Evolutionary conservation across 2,797 vertebrate genomes (phyloP), one percentile per base, ranked within the genome.

Genomic region (Arnoldichthys spilopterus): DNA sequence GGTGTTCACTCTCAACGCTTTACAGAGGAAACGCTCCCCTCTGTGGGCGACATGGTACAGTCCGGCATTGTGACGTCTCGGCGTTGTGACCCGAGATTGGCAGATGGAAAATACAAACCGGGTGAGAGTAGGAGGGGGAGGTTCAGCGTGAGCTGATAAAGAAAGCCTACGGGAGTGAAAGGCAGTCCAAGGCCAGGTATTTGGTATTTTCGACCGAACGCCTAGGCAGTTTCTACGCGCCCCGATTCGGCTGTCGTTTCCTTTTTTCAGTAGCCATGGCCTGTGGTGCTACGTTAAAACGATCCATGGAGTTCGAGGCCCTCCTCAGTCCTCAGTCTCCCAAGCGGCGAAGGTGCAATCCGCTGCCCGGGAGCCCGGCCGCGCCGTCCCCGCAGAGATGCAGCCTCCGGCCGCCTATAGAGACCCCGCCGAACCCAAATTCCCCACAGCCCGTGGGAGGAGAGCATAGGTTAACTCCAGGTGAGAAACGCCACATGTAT

Each of bases 251-350:
- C 79, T 16, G 61, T 79, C 63, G 62, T 72, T 4, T 32, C 9
- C 32, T 67, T 32, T 76, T 85, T 83, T 81, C 64, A 77, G 84
- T 89, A 68, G 91, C 81, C 79, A 97, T 97, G 96, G 96, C 96
- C 83, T 97, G 96, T 80, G 95, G 96, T 87, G 96, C 96, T 72
- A 97, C 95, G 86, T 91, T 97, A 91, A 96, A 97, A 88, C 94
- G 96, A 86, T 95, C 95, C 82, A 96, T 96, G 95, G 96, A 97
- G 92, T 97, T 97, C 79, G 96, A 96, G 92, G 94, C 95, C 92
- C 94, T 96, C 83, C 94, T 96, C 88, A 96, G 94, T 87, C 95
- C 96, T 53, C 94, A 94, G 91, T 97, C 96, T 86, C 95, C 96
- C 51, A 97, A 96, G 90, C 93, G 96, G 86, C 91, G 96, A 86